Evolutionary conservation across 2,113 vertebrate genomes (phyloP).

Genomic region (Triplophysa siluroides): DNA sequence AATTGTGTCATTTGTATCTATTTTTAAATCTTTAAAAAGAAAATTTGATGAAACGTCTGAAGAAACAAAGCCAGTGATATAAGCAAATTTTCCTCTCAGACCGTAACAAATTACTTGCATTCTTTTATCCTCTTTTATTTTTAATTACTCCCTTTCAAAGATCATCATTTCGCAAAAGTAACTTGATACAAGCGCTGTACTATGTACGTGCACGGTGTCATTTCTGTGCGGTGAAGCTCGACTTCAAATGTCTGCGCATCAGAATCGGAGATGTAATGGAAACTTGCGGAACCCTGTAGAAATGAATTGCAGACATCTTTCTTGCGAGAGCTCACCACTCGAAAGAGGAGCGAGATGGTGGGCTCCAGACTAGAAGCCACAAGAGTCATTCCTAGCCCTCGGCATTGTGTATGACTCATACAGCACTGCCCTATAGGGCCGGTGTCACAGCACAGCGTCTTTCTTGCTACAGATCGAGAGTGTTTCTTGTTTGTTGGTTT

Average conservation of each 20-base stretch:
- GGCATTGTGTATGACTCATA: slow-evolving; percentile 51
- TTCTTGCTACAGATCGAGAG: slow-evolving; percentile 13
- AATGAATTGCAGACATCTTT: slow-evolving; percentile 61
- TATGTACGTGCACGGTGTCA: not conserved
- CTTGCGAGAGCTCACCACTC: slow-evolving; percentile 55
- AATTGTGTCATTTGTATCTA: too few species aligned
- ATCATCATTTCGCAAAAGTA: not conserved
- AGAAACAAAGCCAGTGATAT: too few species aligned
- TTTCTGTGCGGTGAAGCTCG: not conserved
- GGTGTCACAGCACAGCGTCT: slow-evolving; percentile 56
- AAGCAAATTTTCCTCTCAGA: not conserved
- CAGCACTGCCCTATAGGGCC: slow-evolving; percentile 58
- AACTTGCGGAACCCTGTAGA: slow-evolving; percentile 50
- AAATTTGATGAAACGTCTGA: too few species aligned
- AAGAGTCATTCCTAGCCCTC: slow-evolving; percentile 57
- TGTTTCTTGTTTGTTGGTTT: slow-evolving; percentile 50
- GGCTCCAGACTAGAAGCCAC: slow-evolving; percentile 56
- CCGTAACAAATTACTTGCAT: not conserved
- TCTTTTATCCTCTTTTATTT: not conserved
- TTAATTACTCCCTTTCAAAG: not conserved
- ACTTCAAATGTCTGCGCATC: slow-evolving; percentile 38
- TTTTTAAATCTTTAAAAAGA: too few species aligned
- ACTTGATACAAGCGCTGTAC: not conserved
- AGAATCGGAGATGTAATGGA: slow-evolving; percentile 41
- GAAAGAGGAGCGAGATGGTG: slow-evolving; percentile 50